Evolutionary conservation across 2,113 vertebrate genomes (phyloP), one percentile per base, ranked within the genome.

Genomic region (Globicephala melas): DNA sequence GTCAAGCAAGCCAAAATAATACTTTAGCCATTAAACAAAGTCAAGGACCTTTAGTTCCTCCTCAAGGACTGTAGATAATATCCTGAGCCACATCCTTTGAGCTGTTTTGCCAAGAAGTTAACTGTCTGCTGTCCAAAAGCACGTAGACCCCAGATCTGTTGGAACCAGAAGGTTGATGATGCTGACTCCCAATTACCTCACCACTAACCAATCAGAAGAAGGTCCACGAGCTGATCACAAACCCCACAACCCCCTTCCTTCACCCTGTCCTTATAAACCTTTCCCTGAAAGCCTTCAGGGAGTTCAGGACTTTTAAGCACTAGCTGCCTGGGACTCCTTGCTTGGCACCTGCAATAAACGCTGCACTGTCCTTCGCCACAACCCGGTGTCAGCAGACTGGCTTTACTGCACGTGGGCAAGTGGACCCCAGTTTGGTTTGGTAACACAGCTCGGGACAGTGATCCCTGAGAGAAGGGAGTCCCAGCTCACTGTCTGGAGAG

Each of bases 131-230:
- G 74, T 31, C 74, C 44, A 77, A 44, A 77, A 33, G 74, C 74
- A 12, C 0, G 0, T 5, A 77, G 47, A 77, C 74, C 18, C 74
- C 44, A 77, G 44, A 50, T 44, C 18, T 1, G 9, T 3, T 50
- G 74, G 28, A 77, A 50, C 31, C 9, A 33, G 44, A 77, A 77
- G 28, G 44, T 20, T 77, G 74, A 33, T 50, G 74, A 21, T 33
- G 44, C 47, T 77, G 74, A 77, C 17, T 28, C 28, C 31, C 11
- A 17, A 77, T 53, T 33, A 77, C 44, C 74, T 50, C 44, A 77
- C 18, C 44, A 33, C 44, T 2, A 50, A 33, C 44, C 74, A 50
- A 33, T 77, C 17, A 21, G 74, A 77, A 77, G 44, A 33, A 21
- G 50, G 74, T 50, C 9, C 74, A 77, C 2, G 6, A 77, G 74